Conservation (phyloP, 2,113 vertebrate genomes). For the Gila orcuttii region DNA sequence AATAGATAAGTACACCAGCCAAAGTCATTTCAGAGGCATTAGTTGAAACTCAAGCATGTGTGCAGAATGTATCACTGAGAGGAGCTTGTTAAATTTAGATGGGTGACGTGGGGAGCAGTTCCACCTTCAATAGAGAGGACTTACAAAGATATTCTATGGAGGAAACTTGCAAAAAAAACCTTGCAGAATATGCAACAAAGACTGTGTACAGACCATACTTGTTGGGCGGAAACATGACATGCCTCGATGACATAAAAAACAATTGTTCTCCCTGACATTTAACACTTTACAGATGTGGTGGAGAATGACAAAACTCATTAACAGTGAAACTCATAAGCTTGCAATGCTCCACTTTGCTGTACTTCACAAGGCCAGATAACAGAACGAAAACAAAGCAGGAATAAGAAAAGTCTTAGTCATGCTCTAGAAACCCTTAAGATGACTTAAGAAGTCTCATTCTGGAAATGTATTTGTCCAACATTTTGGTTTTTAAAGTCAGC, state of each 20-base stretch:
- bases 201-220: not conserved
- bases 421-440: not conserved
- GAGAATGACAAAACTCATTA: not conserved
- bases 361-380: not conserved
- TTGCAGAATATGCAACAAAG: not conserved
- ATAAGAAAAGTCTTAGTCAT: not conserved
- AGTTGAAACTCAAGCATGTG: not conserved
- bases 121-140: not conserved
- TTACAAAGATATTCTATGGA: not conserved
- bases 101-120: not conserved
- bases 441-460: not conserved
- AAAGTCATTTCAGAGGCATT: conserved; percentile 1
- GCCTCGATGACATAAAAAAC: not conserved
- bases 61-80: conserved; percentile 29
- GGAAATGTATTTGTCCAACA: not conserved
- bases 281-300: not conserved
- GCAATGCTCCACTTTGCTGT: not conserved
- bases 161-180: not conserved
- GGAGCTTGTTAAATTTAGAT: conserved; percentile 19
- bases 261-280: not conserved
- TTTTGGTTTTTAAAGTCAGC: not conserved
- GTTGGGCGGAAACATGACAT: not conserved
- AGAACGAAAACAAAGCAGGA: not conserved
- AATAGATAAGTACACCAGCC: not conserved
- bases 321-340: not conserved